A percentile compares a stretch with the other conserved stretches of the same genome.
Evolutionary conservation across 1,140 invertebrate species (phyloP).

Genomic region (Aphaenogaster rudis): DNA sequence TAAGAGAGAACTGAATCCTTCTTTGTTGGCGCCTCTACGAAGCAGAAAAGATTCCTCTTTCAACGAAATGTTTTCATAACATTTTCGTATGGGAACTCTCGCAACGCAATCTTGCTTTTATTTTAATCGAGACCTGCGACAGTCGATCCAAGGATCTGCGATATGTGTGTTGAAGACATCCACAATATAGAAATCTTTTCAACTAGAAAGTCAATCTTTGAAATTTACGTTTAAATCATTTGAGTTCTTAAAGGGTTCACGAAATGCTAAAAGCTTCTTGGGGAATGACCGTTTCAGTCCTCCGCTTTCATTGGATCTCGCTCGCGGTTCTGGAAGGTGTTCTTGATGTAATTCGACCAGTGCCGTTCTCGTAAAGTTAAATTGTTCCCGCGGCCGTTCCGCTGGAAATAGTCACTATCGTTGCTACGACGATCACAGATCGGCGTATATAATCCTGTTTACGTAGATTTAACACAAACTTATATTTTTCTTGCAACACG

Average conservation of each 20-base stretch:
- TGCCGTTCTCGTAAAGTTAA: slow-evolving; percentile 74
- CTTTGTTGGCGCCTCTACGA: slow-evolving; percentile 57
- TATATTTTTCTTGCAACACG: not conserved
- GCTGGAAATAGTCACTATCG: slow-evolving; percentile 41
- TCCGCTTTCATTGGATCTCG: slow-evolving; percentile 40
- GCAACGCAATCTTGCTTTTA: not conserved
- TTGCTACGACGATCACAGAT: slow-evolving; percentile 66
- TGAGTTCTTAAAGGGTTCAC: slow-evolving; percentile 43
- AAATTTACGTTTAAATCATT: slow-evolving; percentile 28
- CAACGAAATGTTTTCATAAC: not conserved
- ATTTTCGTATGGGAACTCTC: not conserved
- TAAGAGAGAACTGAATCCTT: slow-evolving; percentile 64
- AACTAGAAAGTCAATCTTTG: not conserved
- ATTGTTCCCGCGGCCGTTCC: slow-evolving; percentile 67
- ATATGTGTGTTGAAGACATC: not conserved
- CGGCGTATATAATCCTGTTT: slow-evolving; percentile 6
- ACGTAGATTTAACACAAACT: slow-evolving; percentile 50
- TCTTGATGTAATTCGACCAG: slow-evolving; percentile 70
- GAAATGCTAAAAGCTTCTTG: slow-evolving; percentile 48
- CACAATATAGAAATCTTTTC: slow-evolving; percentile 19
- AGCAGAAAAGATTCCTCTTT: slow-evolving; percentile 25
- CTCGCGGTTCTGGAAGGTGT: slow-evolving; percentile 65
- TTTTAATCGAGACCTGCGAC: not conserved
- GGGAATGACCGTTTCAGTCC: slow-evolving; percentile 45
- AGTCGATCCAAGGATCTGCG: not conserved